phyloP scores from a whole-genome alignment of 35 echinoderm and acorn worm genomes.

The Hemicentrotus pulcherrimus region DNA sequence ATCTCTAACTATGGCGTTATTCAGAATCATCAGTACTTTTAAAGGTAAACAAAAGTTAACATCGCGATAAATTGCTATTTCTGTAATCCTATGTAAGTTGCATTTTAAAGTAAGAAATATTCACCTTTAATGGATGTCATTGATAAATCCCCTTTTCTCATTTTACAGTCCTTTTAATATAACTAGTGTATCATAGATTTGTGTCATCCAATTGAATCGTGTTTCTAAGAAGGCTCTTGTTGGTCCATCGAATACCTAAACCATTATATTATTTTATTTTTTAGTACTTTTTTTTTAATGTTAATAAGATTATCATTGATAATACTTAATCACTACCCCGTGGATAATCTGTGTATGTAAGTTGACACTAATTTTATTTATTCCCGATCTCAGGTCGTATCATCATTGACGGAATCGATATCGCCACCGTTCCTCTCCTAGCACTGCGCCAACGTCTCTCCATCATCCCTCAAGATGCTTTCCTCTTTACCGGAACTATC shows the following conservation, averaged over 20 bases:
- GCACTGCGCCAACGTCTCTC: slow-evolving; percentile 55
- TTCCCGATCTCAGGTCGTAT: slow-evolving; percentile 56
- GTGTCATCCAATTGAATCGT: not conserved
- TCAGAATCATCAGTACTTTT: slow-evolving; percentile 75
- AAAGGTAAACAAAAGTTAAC: slow-evolving; percentile 54
- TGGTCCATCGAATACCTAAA: not conserved
- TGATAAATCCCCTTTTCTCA: not conserved
- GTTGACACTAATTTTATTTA: not conserved
- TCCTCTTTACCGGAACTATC: slow-evolving; percentile 68
- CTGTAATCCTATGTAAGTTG: not conserved
- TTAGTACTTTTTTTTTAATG: not conserved
- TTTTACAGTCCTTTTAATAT: not conserved
- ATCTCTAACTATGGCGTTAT: slow-evolving; percentile 71
- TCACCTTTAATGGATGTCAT: not conserved
- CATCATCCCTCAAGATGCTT: slow-evolving; percentile 74
- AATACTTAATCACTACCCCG: not conserved
- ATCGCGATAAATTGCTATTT: not conserved
- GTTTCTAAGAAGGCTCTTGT: not conserved
- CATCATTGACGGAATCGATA: slow-evolving; percentile 61
- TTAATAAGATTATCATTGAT: not conserved
- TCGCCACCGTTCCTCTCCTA: slow-evolving; percentile 56
- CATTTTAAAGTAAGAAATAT: not conserved
- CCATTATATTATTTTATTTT: not conserved
- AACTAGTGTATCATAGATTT: not conserved
- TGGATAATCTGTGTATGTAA: not conserved